These are phyloP conservation scores for Pseudomyrmex cubaensis DNA, from an alignment of 1,140 invertebrate genomes.

Conservation along the genomic window DNA sequence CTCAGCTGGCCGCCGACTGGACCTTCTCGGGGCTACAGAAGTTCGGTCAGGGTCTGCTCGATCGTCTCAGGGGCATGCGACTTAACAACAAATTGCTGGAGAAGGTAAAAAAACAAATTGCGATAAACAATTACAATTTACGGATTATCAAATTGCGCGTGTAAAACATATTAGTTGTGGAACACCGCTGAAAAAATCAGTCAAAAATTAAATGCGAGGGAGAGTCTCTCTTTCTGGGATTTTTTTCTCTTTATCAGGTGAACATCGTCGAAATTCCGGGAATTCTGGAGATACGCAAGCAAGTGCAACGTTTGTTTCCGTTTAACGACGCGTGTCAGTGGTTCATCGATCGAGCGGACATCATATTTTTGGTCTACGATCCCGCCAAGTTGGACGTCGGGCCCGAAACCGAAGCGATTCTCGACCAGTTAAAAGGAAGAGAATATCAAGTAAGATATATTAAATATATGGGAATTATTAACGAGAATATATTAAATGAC, in stretches of 20 bases:
- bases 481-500: not conserved
- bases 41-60: conserved; percentile 96
- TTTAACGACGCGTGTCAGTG: conserved; percentile 98
- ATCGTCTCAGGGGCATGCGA: conserved; percentile 93
- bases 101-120: conserved; percentile 88
- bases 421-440: conserved; percentile 96
- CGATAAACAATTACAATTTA: not conserved
- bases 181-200: not conserved
- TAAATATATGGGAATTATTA: no score
- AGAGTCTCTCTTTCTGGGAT: not conserved
- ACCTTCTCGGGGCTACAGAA: conserved; percentile 97
- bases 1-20: conserved; percentile 96
- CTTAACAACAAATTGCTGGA: conserved; percentile 94
- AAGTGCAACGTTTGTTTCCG: conserved; percentile 96
- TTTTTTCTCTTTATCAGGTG: conserved; percentile 87
- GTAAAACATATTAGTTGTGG: not conserved
- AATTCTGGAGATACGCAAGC: conserved; percentile 96
- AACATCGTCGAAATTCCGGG: conserved; percentile 98
- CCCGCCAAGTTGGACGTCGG: conserved; percentile 97
- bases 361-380: conserved; percentile 98
- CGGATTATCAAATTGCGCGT: not conserved
- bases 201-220: not conserved
- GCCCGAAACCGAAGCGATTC: conserved; percentile 96
- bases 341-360: conserved; percentile 97
- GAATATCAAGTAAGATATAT: conserved; percentile 90